Conservation (phyloP, 1,140 invertebrate species). For the Danaus melanippus region DNA sequence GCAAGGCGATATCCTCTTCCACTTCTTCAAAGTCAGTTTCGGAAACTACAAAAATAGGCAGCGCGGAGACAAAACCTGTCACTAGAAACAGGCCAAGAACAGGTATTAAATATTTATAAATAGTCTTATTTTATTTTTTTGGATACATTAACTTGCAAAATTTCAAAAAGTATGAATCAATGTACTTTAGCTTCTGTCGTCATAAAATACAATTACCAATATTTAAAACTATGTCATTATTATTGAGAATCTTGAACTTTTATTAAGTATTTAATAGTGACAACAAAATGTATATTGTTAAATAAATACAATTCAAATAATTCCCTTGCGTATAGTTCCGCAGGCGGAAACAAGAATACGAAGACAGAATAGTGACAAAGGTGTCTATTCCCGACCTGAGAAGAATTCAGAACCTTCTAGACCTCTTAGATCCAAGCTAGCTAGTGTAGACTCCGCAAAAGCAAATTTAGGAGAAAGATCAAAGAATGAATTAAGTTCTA, state of each 20-base stretch:
- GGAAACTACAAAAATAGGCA: conserved; percentile 63
- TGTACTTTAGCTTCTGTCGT: no score
- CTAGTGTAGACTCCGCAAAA: conserved; percentile 32
- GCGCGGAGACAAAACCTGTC: conserved; percentile 64
- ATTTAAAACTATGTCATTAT: no score
- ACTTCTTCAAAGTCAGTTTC: conserved; percentile 31
- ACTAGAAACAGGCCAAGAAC: conserved; percentile 63
- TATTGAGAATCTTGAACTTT: no score
- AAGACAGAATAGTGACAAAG: conserved; percentile 23
- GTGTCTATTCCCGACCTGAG: conserved; percentile 23
- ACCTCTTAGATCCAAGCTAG: conserved; percentile 34
- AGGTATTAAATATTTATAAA: conserved; percentile 31
- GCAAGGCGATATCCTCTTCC: conserved; percentile 52
- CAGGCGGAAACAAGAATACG: conserved; percentile 31
- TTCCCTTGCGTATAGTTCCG: conserved; percentile 24
- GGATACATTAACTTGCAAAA: no score
- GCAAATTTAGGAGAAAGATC: conserved; percentile 19
- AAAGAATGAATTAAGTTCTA: conserved; percentile 40
- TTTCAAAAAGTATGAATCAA: no score
- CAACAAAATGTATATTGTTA: no score
- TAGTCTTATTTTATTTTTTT: no score
- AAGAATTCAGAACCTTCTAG: conserved; percentile 38
- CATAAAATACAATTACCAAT: no score
- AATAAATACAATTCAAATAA: background rate
- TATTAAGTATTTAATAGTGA: no score